Percentiles rank a stretch among this genome's conserved stretches.
phyloP scores from a whole-genome alignment of 2,113 vertebrate species.

The Zapornia atra region DNA sequence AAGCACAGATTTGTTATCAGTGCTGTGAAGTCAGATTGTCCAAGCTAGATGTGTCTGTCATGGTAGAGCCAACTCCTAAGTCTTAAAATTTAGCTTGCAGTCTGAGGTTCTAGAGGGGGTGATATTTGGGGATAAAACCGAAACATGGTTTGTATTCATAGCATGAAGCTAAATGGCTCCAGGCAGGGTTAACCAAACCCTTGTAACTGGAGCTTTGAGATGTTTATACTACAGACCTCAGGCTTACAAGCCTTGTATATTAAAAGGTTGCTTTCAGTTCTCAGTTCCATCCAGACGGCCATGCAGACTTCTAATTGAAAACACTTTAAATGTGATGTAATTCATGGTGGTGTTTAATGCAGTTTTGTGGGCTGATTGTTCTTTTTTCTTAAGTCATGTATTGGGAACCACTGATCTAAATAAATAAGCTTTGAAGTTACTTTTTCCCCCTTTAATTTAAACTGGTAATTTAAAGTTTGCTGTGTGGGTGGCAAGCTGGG shows the following conservation, averaged over 20 bases:
- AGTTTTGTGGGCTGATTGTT: neutral
- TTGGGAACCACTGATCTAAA: neutral
- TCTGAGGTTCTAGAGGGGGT: neutral
- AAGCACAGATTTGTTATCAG: neutral
- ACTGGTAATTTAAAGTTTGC: neutral
- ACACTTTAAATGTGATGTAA: slow-evolving; percentile 7
- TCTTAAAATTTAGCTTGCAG: neutral
- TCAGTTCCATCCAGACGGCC: neutral
- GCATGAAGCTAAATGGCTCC: neutral
- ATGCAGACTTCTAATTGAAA: slow-evolving; percentile 18
- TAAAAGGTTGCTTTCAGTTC: neutral
- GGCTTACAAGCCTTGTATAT: neutral
- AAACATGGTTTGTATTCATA: neutral
- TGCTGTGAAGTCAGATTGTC: neutral
- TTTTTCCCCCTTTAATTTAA: neutral
- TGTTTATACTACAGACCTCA: neutral
- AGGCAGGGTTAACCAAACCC: neutral
- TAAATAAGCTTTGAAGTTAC: neutral
- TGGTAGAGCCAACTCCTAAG: neutral
- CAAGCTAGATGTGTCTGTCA: neutral
- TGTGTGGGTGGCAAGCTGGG: neutral
- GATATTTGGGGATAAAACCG: neutral
- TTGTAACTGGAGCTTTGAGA: slow-evolving; percentile 8
- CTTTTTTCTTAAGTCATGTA: neutral
- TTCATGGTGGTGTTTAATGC: neutral